These are phyloP conservation scores for Mylabris phalerata DNA, from an alignment of 1,140 invertebrate genomes.

Conservation along the genomic window DNA sequence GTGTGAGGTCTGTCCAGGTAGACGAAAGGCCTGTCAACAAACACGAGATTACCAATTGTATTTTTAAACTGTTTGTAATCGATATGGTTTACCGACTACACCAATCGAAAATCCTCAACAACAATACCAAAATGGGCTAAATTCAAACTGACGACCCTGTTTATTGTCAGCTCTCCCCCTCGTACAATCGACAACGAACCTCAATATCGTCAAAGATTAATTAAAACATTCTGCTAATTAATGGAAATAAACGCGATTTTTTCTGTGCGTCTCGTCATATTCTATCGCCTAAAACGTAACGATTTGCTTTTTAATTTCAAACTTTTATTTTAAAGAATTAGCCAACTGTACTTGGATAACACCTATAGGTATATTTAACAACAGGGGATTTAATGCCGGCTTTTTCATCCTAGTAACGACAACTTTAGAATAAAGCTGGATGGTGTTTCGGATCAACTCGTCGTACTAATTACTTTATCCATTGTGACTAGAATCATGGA, in stretches of 20 bases:
- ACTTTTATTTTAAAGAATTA: conserved; percentile 17
- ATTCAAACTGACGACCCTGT: neutral
- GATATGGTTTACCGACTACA: conserved; percentile 21
- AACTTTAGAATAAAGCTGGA: conserved; percentile 8
- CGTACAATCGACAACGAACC: neutral
- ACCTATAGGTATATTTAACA: neutral
- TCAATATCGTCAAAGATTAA: no score
- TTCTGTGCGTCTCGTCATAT: no score
- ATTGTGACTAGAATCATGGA: neutral
- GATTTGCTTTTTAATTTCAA: conserved; percentile 9
- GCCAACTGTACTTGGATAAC: conserved; percentile 2
- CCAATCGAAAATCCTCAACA: neutral
- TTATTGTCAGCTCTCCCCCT: neutral
- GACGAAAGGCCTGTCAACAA: conserved; percentile 32
- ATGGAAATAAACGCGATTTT: no score
- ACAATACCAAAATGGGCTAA: neutral
- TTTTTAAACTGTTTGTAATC: conserved; percentile 40
- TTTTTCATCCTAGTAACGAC: conserved; percentile 12
- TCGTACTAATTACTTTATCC: conserved; percentile 14
- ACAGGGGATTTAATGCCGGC: conserved; percentile 8
- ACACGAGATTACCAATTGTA: conserved; percentile 40
- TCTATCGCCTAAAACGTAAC: no score
- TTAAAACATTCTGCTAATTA: no score
- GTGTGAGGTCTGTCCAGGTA: conserved; percentile 35
- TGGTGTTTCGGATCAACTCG: conserved; percentile 9